Base-by-base conservation (phyloP, 2,888 invertebrate genomes). In the Aspidiotus rigidus region DNA sequence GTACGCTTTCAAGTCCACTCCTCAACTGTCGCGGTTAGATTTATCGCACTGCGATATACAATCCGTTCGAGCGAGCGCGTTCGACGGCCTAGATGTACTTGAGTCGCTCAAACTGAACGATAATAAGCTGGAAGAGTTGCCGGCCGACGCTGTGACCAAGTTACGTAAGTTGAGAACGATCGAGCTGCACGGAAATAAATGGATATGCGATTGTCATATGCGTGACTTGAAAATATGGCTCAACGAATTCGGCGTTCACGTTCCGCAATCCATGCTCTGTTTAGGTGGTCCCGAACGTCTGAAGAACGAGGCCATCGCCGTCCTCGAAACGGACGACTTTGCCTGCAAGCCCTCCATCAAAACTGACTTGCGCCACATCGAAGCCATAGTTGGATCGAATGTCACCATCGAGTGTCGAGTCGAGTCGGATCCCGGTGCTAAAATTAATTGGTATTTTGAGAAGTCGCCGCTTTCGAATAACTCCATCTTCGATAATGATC, bases 171-270 rank as follows among this genome's bases (percentile, higher is more conserved):
- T 93, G 74, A 86, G 88, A 74, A 90, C 89, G 71, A 84, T 93
- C 71, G 87, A 89, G 75, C 80, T 93, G 74, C 88, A 92, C 78
- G 87, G 87, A 77, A 93, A 93, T 82, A 87, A 88, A 73, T 93
- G 93, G 93, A 83, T 85, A 74, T 93, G 93, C 79, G 90, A 93
- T 79, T 93, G 93, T 78, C 84, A 86, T 74, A 81, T 93, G 76
- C 80, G 87, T 74, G 86, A 88, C 74, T 81, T 92, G 75, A 86
- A 89, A 76, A 79, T 83, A 72, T 93, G 92, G 91, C 81, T 93
- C 74, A 82, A 83, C 73, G 85, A 85, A 75, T 84, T 87, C 74
- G 89, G 90, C 77, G 88, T 87, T 76, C 88, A 87, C 76, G 86
- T 88, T 74, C 89, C 90, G 13, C 85, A 87, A 67, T 89, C 90